phyloP scores from a whole-genome alignment of 2,888 invertebrate species.

The Portevinia maculata region DNA sequence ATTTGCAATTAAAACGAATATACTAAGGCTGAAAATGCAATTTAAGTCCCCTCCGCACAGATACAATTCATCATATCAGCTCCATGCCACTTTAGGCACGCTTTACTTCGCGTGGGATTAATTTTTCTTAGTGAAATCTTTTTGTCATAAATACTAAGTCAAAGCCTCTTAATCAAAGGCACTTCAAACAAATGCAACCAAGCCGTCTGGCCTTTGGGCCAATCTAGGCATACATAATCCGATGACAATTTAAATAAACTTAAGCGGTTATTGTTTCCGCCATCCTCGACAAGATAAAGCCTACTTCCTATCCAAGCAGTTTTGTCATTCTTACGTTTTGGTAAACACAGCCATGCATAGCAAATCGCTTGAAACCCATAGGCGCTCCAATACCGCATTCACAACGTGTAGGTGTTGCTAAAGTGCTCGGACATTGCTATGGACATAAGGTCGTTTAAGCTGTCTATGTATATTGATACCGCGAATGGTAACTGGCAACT shows the following conservation, averaged over 20 bases:
- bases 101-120: background rate
- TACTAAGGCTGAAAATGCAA: too few species aligned
- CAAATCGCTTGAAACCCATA: constrained; percentile 46
- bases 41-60: too few species aligned
- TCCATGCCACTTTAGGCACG: background rate
- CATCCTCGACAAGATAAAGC: constrained; percentile 11
- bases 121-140: background rate
- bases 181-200: constrained; percentile 13
- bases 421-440: constrained; percentile 32
- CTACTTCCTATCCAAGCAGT: constrained; percentile 36
- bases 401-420: constrained; percentile 59
- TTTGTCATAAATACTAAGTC: constrained; percentile 17
- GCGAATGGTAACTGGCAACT: constrained; percentile 14
- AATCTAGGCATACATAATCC: constrained; percentile 24
- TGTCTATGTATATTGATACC: background rate
- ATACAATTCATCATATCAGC: too few species aligned
- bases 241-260: constrained; percentile 30
- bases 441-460: constrained; percentile 2
- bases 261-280: constrained; percentile 42
- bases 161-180: constrained; percentile 27
- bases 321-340: constrained; percentile 46
- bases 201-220: constrained; percentile 9
- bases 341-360: constrained; percentile 40
- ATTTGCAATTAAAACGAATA: too few species aligned
- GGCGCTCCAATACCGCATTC: constrained; percentile 47